Percentiles rank a stretch among this genome's conserved stretches.
Evolutionary conservation across 2,888 invertebrate genomes (phyloP).

Genomic region (Pinctada fucata): DNA sequence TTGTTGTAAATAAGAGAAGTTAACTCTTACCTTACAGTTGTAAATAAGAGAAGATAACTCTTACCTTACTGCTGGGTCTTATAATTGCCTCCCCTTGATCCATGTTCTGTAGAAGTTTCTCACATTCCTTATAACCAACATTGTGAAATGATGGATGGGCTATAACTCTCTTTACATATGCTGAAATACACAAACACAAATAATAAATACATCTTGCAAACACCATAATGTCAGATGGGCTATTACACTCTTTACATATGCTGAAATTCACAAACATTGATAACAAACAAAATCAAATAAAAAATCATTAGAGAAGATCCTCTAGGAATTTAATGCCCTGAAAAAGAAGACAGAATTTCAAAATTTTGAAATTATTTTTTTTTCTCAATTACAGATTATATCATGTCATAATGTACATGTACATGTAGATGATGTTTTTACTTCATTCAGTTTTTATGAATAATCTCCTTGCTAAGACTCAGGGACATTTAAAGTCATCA

Average conservation of each 20-base stretch:
- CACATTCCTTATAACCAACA: constrained; percentile 91
- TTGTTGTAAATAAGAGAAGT: constrained; percentile 85
- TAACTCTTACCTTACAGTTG: constrained; percentile 87
- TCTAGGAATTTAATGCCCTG: too few species aligned
- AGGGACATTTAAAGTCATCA: too few species aligned
- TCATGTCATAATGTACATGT: too few species aligned
- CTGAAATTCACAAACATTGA: constrained; percentile 49
- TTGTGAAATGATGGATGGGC: constrained; percentile 99
- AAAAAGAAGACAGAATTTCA: too few species aligned
- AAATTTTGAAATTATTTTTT: too few species aligned
- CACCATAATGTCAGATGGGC: constrained; percentile 92
- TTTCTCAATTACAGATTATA: too few species aligned
- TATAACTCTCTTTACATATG: constrained; percentile 92
- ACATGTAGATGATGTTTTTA: too few species aligned
- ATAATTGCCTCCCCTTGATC: constrained; percentile 98
- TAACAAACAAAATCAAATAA: too few species aligned
- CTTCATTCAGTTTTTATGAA: too few species aligned
- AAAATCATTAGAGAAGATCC: too few species aligned
- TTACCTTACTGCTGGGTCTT: constrained; percentile 94
- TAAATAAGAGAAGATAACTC: not conserved
- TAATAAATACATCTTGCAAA: too few species aligned
- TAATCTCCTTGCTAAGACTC: too few species aligned
- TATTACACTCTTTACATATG: constrained; percentile 92
- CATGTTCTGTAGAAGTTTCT: constrained; percentile 92
- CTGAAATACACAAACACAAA: constrained; percentile 49